Evolutionary conservation across 2,797 vertebrate species (phyloP).

Genomic region (Alcedo quadribrachys): DNA sequence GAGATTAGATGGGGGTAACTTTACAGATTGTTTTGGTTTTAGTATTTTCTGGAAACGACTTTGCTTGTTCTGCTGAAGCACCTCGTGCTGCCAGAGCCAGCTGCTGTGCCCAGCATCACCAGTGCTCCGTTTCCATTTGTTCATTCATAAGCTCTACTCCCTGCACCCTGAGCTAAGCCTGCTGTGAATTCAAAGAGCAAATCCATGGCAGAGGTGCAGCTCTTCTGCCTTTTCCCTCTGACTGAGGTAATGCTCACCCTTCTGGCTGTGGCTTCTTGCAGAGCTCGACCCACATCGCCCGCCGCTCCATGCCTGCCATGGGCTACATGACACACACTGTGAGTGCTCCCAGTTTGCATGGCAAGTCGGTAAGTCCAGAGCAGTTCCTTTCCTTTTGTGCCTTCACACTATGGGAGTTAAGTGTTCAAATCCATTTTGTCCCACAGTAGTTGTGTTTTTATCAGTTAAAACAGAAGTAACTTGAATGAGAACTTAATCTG

Average conservation of each 20-base stretch:
- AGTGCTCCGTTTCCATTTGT: no score
- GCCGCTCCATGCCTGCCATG: constrained; percentile 93
- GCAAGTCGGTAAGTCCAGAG: constrained; percentile 90
- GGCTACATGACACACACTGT: constrained; percentile 99
- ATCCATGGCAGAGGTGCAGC: no score
- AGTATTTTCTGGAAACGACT: no score
- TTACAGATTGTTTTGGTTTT: no score
- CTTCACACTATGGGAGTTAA: not conserved
- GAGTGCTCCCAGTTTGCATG: constrained; percentile 96
- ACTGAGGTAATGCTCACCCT: no score
- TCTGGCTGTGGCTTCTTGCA: constrained; percentile 71
- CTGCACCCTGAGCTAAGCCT: no score
- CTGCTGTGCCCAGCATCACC: not conserved
- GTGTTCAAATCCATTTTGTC: not conserved
- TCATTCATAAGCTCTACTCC: no score
- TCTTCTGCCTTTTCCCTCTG: no score
- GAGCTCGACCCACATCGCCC: constrained; percentile 87
- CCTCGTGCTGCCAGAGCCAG: rapidly evolving
- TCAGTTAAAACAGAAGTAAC: not conserved
- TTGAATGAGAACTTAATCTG: not conserved
- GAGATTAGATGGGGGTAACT: no score
- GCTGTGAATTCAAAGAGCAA: no score
- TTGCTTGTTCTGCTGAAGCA: no score
- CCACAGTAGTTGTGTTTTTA: not conserved
- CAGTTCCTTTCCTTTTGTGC: not conserved